Conservation (phyloP, 1,140 invertebrate species). For the Conus ventricosus region DNA sequence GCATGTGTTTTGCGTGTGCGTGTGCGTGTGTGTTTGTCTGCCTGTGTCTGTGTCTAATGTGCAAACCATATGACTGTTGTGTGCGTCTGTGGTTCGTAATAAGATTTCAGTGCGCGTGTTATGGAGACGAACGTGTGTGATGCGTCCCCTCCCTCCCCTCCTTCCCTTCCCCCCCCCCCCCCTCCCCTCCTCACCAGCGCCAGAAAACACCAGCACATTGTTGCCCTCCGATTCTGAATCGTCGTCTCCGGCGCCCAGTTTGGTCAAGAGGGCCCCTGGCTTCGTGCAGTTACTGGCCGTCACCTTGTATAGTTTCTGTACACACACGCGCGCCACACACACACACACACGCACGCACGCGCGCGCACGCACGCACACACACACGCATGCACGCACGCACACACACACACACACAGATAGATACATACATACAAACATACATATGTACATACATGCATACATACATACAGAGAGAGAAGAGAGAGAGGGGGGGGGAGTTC, state of each 20-base stretch:
- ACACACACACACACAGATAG: background rate
- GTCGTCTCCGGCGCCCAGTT: background rate
- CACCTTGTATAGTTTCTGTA: background rate
- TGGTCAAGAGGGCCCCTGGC: background rate
- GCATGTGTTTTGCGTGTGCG: too few relatives aligned
- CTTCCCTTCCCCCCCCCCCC: too few relatives aligned
- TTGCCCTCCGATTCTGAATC: background rate
- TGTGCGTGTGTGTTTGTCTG: too few relatives aligned
- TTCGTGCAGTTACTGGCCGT: slow-evolving; percentile 1
- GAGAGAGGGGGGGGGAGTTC: background rate
- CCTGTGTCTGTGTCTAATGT: too few relatives aligned
- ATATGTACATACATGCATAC: background rate
- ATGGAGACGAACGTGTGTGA: too few relatives aligned
- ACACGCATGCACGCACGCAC: background rate
- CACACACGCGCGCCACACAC: background rate
- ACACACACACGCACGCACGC: background rate
- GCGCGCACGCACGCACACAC: background rate
- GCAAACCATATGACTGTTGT: too few relatives aligned
- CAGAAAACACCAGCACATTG: background rate
- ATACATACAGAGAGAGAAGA: background rate
- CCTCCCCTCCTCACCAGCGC: background rate
- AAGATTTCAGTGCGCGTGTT: too few relatives aligned
- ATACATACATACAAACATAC: background rate
- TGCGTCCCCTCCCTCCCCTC: too few relatives aligned
- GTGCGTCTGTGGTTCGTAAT: too few relatives aligned